Percentiles rank a stretch among this genome's conserved stretches.
Evolutionary conservation across 2,797 vertebrate genomes (phyloP).

Genomic region (Dryobates pubescens): DNA sequence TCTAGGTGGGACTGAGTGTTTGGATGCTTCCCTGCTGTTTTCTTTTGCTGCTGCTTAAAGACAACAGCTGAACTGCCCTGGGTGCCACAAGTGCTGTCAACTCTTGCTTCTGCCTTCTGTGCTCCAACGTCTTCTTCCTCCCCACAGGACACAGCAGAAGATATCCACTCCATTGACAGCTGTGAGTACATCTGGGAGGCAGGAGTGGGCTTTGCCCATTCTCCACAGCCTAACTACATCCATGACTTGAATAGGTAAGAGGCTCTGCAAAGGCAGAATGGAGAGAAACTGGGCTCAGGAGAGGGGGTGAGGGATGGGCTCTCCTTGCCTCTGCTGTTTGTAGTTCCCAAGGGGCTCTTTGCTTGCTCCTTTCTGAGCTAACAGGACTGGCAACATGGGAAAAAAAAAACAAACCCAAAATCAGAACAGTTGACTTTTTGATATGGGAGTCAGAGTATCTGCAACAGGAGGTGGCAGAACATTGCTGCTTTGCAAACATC

Average conservation of each 20-base stretch:
- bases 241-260: conserved; percentile 96
- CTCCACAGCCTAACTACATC: conserved; percentile 93
- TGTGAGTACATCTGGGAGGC: conserved; percentile 99
- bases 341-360: not conserved
- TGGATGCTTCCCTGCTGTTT: not conserved
- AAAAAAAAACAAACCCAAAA: not conserved
- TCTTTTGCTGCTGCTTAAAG: not conserved
- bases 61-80: not conserved
- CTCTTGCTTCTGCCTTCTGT: not conserved
- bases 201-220: conserved; percentile 97
- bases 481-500: not conserved
- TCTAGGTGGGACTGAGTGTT: not conserved
- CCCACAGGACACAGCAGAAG: conserved; percentile 90
- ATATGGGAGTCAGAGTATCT: not conserved
- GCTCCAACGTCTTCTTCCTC: not conserved
- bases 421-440: not conserved
- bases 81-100: not conserved
- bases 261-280: not conserved
- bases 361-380: not conserved
- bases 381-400: not conserved
- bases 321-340: not conserved
- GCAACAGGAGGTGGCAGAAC: not conserved
- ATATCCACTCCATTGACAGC: conserved; percentile 97
- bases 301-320: not conserved
- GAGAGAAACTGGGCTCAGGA: not conserved